Base-by-base conservation (phyloP, 2,797 vertebrate species). In the Graptemys geographica region DNA sequence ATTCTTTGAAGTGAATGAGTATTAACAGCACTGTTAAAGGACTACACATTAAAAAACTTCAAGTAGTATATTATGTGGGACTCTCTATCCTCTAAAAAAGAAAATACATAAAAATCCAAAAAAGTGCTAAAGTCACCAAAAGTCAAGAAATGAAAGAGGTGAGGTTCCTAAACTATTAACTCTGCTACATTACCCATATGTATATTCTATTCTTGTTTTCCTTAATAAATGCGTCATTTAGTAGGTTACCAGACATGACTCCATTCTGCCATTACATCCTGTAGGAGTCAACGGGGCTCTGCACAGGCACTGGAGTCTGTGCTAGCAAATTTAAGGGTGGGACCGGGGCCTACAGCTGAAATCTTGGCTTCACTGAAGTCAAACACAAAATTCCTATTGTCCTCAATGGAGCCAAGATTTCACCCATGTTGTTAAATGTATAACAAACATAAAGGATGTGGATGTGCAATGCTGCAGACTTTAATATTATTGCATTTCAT, bases 231-330 rank as follows among this genome's bases (percentile, higher is more conserved):
- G 21, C 15, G 5, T 33, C 59, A 62, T 62, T 15, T 31, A 62
- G 59, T 16, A 59, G 13, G 59, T 33, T 62, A 62, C 57, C 11
- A 5, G 28, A 59, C 57, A 59, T 59, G 27, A 59, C 12, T 62
- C 13, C 59, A 62, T 59, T 28, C 33, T 56, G 44, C 49, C 41
- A 37, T 41, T 47, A 49, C 85, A 93, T 33, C 49, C 11, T 62
- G 52, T 31, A 2, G 1, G 69, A 94, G 81, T 31, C 81, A 76
- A 27, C 18, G 59, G 1, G 76, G 69, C 74, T 65, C 78, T 13
- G 21, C 1, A 9, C 0, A 19, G 1, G n/a, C 31, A 33, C 31
- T 62, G 28, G 31, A 5, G 51, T 78, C 33, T 0, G 0, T 23
- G 57, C 28, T 44, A 27, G 52, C 85, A 65, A 93, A 87, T 52